phyloP scores from a whole-genome alignment of 2,797 vertebrate genomes.

The Hephaestus fuliginosus region DNA sequence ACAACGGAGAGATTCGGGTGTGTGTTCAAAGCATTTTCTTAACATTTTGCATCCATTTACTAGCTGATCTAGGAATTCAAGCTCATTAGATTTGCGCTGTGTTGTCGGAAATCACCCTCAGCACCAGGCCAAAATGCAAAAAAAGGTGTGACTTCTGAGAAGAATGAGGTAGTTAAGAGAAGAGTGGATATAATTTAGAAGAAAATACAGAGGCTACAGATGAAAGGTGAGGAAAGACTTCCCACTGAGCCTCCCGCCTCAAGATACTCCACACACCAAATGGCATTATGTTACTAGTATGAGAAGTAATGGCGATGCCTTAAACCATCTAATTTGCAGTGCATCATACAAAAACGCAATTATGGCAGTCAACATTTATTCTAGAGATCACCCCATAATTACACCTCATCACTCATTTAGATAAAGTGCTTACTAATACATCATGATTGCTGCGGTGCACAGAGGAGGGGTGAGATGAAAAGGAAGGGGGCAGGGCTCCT shows the following conservation, averaged over 20 bases:
- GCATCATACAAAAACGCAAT: constrained; percentile 55
- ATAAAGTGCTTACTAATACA: constrained; percentile 70
- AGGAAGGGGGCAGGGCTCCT: constrained; percentile 50
- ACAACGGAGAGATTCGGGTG: constrained; percentile 96
- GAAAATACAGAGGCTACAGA: constrained; percentile 2
- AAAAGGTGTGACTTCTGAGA: background rate
- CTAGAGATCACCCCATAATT: constrained; percentile 66
- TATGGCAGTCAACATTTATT: constrained; percentile 53
- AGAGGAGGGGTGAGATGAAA: constrained; percentile 56
- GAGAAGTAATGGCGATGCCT: constrained; percentile 4
- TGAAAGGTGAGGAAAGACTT: constrained; percentile 5
- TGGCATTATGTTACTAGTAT: constrained; percentile 6
- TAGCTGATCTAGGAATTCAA: background rate
- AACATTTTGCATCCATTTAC: background rate
- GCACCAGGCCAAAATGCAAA: background rate
- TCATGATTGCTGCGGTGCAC: constrained; percentile 57
- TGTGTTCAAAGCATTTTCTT: constrained; percentile 16
- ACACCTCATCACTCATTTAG: constrained; percentile 68
- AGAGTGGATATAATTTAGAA: background rate
- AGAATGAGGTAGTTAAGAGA: background rate
- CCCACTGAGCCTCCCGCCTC: background rate
- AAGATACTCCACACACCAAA: constrained; percentile 12
- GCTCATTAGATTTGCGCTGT: background rate
- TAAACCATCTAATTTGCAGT: constrained; percentile 51
- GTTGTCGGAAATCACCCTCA: constrained; percentile 2